phyloP scores from a whole-genome alignment of 2,113 vertebrate genomes.

The Nannospalax galili region DNA sequence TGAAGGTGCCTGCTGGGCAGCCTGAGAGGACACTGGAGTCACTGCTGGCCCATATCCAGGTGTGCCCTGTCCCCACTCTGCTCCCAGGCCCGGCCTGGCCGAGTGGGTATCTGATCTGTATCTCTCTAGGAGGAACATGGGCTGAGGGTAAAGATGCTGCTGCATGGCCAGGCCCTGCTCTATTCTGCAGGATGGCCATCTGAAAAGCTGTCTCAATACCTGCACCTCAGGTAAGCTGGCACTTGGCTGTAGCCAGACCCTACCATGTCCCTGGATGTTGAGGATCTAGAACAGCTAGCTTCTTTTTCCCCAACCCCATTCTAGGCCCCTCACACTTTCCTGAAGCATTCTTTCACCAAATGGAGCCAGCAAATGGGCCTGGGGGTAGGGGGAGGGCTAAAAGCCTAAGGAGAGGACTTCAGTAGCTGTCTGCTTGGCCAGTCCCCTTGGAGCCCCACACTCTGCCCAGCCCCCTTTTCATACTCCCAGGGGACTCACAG shows the following conservation, averaged over 20 bases:
- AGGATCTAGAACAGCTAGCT: background rate
- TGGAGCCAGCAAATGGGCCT: conserved; percentile 74
- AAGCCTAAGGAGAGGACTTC: conserved; percentile 30
- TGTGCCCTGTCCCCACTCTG: conserved; percentile 67
- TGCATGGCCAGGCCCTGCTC: background rate
- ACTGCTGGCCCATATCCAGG: conserved; percentile 90
- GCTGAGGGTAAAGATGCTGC: conserved; percentile 76
- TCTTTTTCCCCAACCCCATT: background rate
- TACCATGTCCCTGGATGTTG: background rate
- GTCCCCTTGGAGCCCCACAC: background rate
- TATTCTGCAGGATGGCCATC: conserved; percentile 58
- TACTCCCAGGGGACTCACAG: conserved; percentile 51
- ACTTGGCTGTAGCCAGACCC: background rate
- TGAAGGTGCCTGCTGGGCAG: conserved; percentile 86
- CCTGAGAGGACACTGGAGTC: conserved; percentile 90
- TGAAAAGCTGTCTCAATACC: background rate
- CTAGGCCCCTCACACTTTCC: conserved; percentile 73
- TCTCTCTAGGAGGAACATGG: conserved; percentile 68
- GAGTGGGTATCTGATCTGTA: background rate
- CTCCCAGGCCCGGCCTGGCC: background rate
- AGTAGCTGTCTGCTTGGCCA: conserved; percentile 30
- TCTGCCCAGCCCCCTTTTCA: conserved; percentile 52
- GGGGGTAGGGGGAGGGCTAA: conserved; percentile 39
- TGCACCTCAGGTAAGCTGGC: conserved; percentile 68
- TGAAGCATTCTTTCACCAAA: conserved; percentile 74